Conservation (phyloP, 2,888 invertebrate species). For the Dioctria rufipes region DNA sequence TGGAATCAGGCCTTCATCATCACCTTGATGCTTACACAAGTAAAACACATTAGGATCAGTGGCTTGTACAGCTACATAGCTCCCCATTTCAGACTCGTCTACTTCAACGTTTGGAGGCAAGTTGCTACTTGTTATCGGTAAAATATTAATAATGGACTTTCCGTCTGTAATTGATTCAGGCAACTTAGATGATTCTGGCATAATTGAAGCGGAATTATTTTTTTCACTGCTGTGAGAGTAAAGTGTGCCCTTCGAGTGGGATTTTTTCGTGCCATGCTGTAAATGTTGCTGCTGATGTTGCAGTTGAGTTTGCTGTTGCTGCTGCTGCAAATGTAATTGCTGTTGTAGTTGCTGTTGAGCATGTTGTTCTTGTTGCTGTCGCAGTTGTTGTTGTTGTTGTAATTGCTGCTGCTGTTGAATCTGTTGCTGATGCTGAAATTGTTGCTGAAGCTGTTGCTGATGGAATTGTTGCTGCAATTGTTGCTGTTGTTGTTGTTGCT, state of each 20-base stretch:
- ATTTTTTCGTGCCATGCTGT: slow-evolving; percentile 43
- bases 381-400: slow-evolving; percentile 52
- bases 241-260: not conserved
- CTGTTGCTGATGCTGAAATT: slow-evolving; percentile 54
- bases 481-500: slow-evolving; percentile 50
- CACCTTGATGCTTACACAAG: slow-evolving; percentile 79
- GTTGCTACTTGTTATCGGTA: slow-evolving; percentile 23
- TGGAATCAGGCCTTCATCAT: slow-evolving; percentile 80
- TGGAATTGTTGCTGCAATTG: slow-evolving; percentile 65
- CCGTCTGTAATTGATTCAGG: not conserved
- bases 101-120: slow-evolving; percentile 33
- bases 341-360: slow-evolving; percentile 49
- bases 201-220: not conserved
- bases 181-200: not conserved
- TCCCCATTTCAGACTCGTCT: slow-evolving; percentile 27
- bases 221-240: not conserved
- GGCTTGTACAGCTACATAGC: slow-evolving; percentile 42
- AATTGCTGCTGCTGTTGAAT: slow-evolving; percentile 54
- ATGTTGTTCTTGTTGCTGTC: slow-evolving; percentile 54
- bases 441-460: slow-evolving; percentile 61
- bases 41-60: slow-evolving; percentile 83
- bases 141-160: slow-evolving; percentile 15
- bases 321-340: slow-evolving; percentile 54
- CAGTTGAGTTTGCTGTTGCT: slow-evolving; percentile 56
- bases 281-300: slow-evolving; percentile 55